Conservation (phyloP, 2,797 vertebrate species). For the Rhabdomys pumilio region DNA sequence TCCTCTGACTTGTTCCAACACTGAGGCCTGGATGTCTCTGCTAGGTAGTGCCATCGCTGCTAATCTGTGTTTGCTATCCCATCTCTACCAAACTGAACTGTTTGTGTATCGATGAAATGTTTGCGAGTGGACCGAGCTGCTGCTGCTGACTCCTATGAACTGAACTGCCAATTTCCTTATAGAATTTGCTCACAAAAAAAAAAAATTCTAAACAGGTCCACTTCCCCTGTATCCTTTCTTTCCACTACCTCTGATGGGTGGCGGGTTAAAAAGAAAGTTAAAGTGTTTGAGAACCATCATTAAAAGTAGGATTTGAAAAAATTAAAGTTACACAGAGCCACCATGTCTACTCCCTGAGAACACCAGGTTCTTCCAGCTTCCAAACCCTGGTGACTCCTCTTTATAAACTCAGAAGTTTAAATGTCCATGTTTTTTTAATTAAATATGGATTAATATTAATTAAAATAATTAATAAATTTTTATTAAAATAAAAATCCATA, state of each 20-base stretch:
- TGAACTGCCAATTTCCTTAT: background rate
- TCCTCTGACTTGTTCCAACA: background rate
- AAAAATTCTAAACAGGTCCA: background rate
- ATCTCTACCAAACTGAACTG: background rate
- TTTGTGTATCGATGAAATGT: background rate
- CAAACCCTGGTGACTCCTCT: background rate
- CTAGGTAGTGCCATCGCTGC: background rate
- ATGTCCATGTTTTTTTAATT: background rate
- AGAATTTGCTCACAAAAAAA: background rate
- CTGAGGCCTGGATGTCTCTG: background rate
- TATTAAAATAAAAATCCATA: background rate
- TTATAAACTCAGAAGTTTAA: constrained; percentile 46
- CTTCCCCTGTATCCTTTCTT: background rate
- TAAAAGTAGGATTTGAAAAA: background rate
- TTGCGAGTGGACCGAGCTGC: background rate
- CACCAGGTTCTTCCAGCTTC: background rate
- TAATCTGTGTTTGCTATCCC: background rate
- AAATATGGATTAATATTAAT: background rate
- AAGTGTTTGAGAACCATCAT: background rate
- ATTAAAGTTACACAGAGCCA: background rate
- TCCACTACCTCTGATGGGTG: background rate
- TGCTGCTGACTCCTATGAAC: background rate
- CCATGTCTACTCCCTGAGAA: background rate
- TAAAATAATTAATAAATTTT: too few relatives aligned
- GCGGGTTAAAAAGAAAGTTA: background rate